A percentile compares a stretch with the other conserved stretches of the same genome.
Conservation (phyloP, 2,888 invertebrate genomes). For the Chrysolina oricalcia region DNA sequence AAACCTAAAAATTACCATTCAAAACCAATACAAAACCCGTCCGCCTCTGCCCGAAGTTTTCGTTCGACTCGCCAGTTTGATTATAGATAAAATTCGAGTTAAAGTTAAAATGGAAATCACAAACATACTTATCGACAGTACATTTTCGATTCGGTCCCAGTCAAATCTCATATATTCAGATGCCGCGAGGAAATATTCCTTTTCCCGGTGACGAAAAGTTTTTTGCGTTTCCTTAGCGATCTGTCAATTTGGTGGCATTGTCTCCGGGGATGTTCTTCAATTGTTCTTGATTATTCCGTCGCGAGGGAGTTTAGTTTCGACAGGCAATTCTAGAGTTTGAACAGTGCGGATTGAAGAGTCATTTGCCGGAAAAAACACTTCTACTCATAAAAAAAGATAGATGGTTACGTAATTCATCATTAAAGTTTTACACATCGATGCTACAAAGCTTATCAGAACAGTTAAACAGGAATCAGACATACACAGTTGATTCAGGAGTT, state of each 20-base stretch:
- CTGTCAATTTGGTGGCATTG: constrained; percentile 49
- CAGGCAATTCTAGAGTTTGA: constrained; percentile 57
- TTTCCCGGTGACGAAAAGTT: constrained; percentile 34
- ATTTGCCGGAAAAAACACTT: constrained; percentile 44
- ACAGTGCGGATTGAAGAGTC: constrained; percentile 56
- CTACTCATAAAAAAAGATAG: constrained; percentile 3
- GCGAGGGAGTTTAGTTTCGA: constrained; percentile 27
- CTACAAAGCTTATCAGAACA: no score
- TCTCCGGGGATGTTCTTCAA: constrained; percentile 45
- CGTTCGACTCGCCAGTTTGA: constrained; percentile 33
- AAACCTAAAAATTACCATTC: constrained; percentile 20
- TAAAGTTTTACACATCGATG: no score
- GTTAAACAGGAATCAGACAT: no score
- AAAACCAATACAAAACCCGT: constrained; percentile 19
- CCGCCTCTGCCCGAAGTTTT: background rate
- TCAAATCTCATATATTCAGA: constrained; percentile 53
- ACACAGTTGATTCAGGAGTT: no score
- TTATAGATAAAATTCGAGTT: constrained; percentile 41
- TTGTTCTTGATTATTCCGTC: constrained; percentile 51
- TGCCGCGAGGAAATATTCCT: constrained; percentile 46
- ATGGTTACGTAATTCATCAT: no score
- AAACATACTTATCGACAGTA: constrained; percentile 50
- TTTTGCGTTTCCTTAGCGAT: constrained; percentile 50
- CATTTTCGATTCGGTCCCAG: constrained; percentile 51
- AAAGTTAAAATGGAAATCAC: constrained; percentile 53